phyloP scores from a whole-genome alignment of 2,888 invertebrate genomes.

The Cartodere bifasciata region DNA sequence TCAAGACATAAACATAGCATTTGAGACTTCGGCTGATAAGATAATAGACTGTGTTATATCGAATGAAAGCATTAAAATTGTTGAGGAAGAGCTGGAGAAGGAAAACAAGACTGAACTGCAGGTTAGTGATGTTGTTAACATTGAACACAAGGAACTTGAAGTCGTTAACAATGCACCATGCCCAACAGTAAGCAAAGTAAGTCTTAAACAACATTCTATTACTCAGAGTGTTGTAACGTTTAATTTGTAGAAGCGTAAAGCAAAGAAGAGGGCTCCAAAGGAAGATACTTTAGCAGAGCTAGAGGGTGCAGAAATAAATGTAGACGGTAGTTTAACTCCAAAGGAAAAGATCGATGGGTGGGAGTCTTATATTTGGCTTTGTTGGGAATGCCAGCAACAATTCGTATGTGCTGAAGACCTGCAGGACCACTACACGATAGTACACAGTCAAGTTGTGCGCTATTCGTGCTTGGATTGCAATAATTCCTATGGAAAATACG shows the following conservation, averaged over 20 bases:
- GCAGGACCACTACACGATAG: conserved; percentile 45
- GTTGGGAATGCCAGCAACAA: conserved; percentile 39
- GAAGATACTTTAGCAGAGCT: conserved; percentile 17
- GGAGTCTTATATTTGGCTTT: conserved; percentile 40
- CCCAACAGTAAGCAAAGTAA: not conserved
- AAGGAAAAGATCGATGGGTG: conserved; percentile 29
- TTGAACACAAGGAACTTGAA: not conserved
- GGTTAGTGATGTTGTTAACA: not conserved
- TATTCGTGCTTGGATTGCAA: conserved; percentile 57
- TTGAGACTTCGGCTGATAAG: conserved; percentile 4
- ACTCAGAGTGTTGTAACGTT: too few species aligned
- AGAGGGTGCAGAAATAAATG: conserved; percentile 25
- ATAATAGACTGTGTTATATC: conserved; percentile 6
- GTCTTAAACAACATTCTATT: too few species aligned
- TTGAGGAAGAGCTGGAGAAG: conserved; percentile 8
- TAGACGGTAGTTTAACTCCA: conserved; percentile 29
- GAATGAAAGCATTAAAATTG: conserved; percentile 6
- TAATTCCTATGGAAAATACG: conserved; percentile 47
- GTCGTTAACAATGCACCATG: not conserved
- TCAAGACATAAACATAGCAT: conserved; percentile 4
- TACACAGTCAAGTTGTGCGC: conserved; percentile 49
- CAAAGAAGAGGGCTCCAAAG: conserved; percentile 3
- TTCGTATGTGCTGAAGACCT: conserved; percentile 38
- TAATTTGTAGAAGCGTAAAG: too few species aligned
- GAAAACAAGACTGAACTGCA: too few species aligned